phyloP scores from a whole-genome alignment of 2,888 invertebrate genomes.

The Pinctada fucata region DNA sequence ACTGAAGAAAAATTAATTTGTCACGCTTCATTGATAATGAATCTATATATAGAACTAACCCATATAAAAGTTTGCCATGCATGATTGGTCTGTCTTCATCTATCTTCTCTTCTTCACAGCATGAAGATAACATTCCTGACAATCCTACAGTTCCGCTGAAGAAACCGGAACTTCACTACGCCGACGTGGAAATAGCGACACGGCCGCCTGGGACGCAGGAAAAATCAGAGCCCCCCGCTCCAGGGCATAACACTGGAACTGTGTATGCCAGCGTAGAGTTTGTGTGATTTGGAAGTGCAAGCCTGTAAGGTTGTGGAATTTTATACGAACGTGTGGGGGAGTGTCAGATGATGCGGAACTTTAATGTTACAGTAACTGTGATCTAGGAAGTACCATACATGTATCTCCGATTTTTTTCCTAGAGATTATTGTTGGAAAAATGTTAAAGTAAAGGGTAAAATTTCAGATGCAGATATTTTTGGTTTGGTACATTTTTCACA shows the following conservation, averaged over 20 bases:
- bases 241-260: neutral
- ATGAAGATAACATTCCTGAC: neutral
- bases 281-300: neutral
- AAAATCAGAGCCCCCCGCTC: neutral
- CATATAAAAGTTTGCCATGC: neutral
- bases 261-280: neutral
- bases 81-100: neutral
- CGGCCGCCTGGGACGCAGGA: conserved; percentile 14
- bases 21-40: no score
- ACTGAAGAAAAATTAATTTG: no score
- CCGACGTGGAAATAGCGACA: conserved; percentile 26
- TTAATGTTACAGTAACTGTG: no score
- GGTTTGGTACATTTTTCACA: no score
- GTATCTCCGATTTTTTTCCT: no score
- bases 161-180: conserved; percentile 18
- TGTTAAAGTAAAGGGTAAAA: no score
- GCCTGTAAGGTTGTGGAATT: no score
- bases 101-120: conserved; percentile 22
- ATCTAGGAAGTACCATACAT: no score
- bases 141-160: neutral
- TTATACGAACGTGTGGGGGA: no score
- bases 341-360: no score
- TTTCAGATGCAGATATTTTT: no score
- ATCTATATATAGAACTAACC: neutral
- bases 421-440: no score